Base-by-base conservation (phyloP, 2,888 invertebrate genomes). In the Mesodorylaimus sp. region DNA sequence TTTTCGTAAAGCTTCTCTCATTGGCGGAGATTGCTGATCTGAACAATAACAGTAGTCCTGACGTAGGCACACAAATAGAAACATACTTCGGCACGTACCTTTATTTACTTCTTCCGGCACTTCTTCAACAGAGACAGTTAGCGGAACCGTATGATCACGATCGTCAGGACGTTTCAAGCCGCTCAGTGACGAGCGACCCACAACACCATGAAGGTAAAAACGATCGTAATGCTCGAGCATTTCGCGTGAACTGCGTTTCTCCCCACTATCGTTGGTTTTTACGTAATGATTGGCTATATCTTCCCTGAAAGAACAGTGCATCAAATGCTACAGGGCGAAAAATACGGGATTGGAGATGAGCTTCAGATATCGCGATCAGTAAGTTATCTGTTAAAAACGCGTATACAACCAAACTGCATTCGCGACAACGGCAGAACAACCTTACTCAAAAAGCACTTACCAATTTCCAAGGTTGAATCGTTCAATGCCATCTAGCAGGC, bases 401-500 rank as follows among this genome's bases (percentile, higher is more conserved):
- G 19, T 19, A 36, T 16, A 10, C 10, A 36, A 10, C 19, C 10
- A 36, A 36, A 10, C 36, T 36, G 16, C 42, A n/a, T 23, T 23
- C 10, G 7, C 42, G 7, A 19, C 7, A 23, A 10, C 10, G 42
- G 7, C 19, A 10, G 7, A 19, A n/a, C 21, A 19, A 21, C 7
- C n/a, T 19, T 42, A 13, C 42, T 42, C 7, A 7, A 42, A 10
- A 10, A 42, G 26, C 7, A 7, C 19, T 48, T 45, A 46, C 52
- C 52, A 52, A 27, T 52, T 52, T 10, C 52, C 52, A 7, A 52
- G 29, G 50, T 52, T 52, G 32, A 43, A 52, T n/a, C 50, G 32
- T 24, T 52, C 52, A 3, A 50, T 50, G 16, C 50, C 44, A 24
- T 52, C 50, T 28, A 52, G 21, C 50, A 52, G 36, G 2, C 46